Evolutionary conservation across 2,888 invertebrate species (phyloP), one percentile per base, ranked within the genome.

Genomic region (Sipha maydis): DNA sequence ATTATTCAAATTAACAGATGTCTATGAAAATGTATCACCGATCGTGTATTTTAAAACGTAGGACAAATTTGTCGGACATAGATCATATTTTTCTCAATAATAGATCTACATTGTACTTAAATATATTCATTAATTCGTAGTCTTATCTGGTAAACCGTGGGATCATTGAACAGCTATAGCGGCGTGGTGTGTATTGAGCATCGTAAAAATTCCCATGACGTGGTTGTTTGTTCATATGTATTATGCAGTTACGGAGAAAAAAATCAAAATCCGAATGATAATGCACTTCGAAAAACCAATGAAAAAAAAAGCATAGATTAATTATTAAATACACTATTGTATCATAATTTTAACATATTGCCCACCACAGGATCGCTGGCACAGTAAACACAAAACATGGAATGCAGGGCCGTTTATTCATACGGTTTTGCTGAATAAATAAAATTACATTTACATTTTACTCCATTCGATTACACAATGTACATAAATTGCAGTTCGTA

Each of bases 61-160:
- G 11, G 14, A 48, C 48, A 48, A 1, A 61, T 3, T 61, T 3
- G 8, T 25, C 61, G n/a, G 25, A 19, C 38, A 80, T 67, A 9
- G 61, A 80, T 80, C 80, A 41, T 69, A 67, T 41, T 80, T 80
- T 41, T 67, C 41, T 67, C 67, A 80, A 80, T 80, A 48, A 67
- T 80, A 41, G 41, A 28, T 67, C 41, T 80, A 38, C 41, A 41
- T 80, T 69, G 67, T 69, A 25, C 21, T 56, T 34, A 54, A n/a
- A 56, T 56, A 61, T 4, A 61, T 4, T n/a, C 9, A 7, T 67
- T 21, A 21, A 21, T 61, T 61, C 21, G 25, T 61, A 11, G 41
- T 80, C 80, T 41, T 69, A 82, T 82, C 80, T 69, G 8, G 41
- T 41, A 21, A 82, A 82, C 80, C 69, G 80, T 28, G 41, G 21